Conservation (phyloP, 2,888 invertebrate genomes). For the Amorpha juglandis region DNA sequence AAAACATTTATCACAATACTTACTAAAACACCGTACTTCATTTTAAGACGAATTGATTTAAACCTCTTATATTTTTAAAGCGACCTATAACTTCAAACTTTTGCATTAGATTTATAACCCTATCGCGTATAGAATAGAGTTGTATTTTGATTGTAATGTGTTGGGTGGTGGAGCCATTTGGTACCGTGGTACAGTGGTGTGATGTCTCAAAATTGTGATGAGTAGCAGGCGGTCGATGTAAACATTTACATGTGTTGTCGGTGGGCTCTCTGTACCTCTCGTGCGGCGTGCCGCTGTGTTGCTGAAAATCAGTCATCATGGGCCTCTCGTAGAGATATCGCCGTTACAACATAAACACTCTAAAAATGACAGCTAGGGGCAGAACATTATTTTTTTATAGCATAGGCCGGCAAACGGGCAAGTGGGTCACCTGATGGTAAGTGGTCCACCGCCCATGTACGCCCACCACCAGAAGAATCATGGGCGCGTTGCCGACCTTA, state of each 20-base stretch:
- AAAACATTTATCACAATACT: slow-evolving; percentile 31
- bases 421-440: no score
- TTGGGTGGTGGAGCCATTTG: slow-evolving; percentile 32
- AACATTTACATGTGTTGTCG: slow-evolving; percentile 66
- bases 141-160: slow-evolving; percentile 27
- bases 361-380: no score
- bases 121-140: slow-evolving; percentile 16
- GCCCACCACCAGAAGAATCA: no score
- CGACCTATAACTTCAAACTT: slow-evolving; percentile 21
- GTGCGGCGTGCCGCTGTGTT: neutral
- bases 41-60: slow-evolving; percentile 36
- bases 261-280: slow-evolving; percentile 33
- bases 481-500: no score
- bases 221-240: slow-evolving; percentile 75
- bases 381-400: no score
- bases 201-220: slow-evolving; percentile 77
- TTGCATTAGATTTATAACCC: slow-evolving; percentile 32
- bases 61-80: slow-evolving; percentile 31
- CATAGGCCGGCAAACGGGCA: no score
- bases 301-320: slow-evolving; percentile 9
- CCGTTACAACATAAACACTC: no score
- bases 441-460: no score
- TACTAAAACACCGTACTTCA: slow-evolving; percentile 28
- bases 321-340: no score
- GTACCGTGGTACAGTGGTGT: slow-evolving; percentile 48